phyloP scores from a whole-genome alignment of 2,888 invertebrate species.

The Lysandra bellargus region DNA sequence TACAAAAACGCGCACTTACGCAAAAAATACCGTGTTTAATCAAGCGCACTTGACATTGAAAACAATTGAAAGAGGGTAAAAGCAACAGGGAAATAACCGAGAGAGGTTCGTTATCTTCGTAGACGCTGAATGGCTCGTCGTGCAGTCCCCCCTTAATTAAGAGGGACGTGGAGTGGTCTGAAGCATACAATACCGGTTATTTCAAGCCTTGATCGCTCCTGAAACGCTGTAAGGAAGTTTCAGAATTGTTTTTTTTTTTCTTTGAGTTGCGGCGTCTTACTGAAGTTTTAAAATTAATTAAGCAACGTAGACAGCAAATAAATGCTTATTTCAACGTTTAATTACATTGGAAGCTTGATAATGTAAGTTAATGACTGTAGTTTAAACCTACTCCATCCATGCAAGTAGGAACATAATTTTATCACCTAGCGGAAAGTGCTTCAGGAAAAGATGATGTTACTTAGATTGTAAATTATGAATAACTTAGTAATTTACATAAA shows the following conservation, averaged over 20 bases:
- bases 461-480: no score
- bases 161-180: constrained; percentile 70
- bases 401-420: no score
- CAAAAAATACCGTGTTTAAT: constrained; percentile 39
- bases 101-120: constrained; percentile 71
- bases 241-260: background rate
- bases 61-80: constrained; percentile 41
- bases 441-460: no score
- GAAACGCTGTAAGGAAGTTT: constrained; percentile 48
- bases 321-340: background rate
- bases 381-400: no score
- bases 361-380: no score
- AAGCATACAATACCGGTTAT: constrained; percentile 57
- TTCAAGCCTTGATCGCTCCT: constrained; percentile 61
- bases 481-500: no score
- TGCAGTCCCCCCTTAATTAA: constrained; percentile 72
- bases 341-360: no score
- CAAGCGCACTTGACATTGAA: constrained; percentile 41
- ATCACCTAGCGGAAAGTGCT: no score
- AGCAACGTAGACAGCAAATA: background rate
- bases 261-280: background rate
- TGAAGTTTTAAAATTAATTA: background rate
- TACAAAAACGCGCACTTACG: background rate
- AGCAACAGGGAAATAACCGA: constrained; percentile 66
- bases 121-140: constrained; percentile 67